Percentiles rank a stretch among this genome's conserved stretches.
Evolutionary conservation across 2,113 vertebrate genomes (phyloP).

Genomic region (Gracilinanus agilis): DNA sequence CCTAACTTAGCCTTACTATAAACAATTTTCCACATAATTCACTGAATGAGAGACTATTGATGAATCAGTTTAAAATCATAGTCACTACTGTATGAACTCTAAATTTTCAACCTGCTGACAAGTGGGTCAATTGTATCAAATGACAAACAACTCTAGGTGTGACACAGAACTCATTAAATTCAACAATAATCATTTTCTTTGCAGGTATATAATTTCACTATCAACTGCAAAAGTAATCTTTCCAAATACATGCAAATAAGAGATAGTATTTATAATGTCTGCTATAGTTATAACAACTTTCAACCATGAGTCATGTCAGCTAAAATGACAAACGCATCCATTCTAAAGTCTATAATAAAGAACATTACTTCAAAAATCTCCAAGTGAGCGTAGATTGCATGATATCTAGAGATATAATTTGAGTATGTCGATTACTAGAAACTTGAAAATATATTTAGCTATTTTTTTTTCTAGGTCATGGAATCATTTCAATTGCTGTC

Average conservation of each 20-base stretch:
- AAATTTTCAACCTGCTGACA: neutral
- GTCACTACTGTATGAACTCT: neutral
- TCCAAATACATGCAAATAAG: conserved; percentile 31
- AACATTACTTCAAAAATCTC: conserved; percentile 48
- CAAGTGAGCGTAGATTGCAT: conserved; percentile 36
- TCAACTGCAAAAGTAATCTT: conserved; percentile 37
- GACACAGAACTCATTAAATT: neutral
- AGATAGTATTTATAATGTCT: conserved; percentile 45
- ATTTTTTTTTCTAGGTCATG: conserved; percentile 22
- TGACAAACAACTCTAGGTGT: neutral
- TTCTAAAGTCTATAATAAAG: conserved; percentile 27
- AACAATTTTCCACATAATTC: neutral
- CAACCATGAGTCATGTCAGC: conserved; percentile 37
- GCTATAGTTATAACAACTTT: conserved; percentile 29
- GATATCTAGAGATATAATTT: conserved; percentile 33
- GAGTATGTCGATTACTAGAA: conserved; percentile 19
- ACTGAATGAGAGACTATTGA: neutral
- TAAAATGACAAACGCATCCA: conserved; percentile 54
- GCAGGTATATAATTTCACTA: conserved; percentile 28
- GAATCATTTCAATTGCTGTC: neutral
- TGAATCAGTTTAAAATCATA: neutral
- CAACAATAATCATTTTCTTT: conserved; percentile 41
- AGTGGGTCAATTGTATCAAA: neutral
- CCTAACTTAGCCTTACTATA: neutral
- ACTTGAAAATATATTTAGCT: conserved; percentile 41